Percentiles rank a stretch among this genome's conserved stretches.
phyloP scores from a whole-genome alignment of 2,113 vertebrate species.

The Lagopus muta region DNA sequence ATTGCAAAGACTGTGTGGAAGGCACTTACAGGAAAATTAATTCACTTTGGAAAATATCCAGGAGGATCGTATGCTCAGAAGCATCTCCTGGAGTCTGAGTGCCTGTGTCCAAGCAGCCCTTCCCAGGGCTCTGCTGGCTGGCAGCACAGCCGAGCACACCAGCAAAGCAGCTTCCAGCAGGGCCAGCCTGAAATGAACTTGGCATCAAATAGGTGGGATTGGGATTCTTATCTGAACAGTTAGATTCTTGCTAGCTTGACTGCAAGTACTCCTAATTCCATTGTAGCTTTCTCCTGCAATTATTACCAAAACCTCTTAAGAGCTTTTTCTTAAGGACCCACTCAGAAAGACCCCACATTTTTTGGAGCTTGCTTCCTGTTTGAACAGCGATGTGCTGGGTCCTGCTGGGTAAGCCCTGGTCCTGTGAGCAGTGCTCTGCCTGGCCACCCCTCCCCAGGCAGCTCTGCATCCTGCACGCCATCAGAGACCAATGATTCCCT shows the following conservation, averaged over 20 bases:
- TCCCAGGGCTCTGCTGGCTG: not conserved
- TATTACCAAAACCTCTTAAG: not conserved
- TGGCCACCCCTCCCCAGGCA: not conserved
- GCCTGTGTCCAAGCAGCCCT: not conserved
- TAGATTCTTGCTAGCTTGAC: not conserved
- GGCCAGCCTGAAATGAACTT: rapidly evolving
- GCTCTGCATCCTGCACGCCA: no score
- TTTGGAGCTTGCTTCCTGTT: not conserved
- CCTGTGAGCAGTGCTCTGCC: not conserved
- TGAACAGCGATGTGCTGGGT: not conserved
- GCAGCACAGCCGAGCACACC: rapidly evolving
- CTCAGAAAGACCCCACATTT: not conserved
- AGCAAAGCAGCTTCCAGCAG: not conserved
- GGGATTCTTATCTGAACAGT: not conserved
- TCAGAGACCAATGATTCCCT: not conserved
- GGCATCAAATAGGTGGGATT: not conserved
- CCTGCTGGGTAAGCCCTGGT: not conserved
- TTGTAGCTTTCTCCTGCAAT: not conserved
- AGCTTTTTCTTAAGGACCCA: not conserved
- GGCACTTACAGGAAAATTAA: not conserved
- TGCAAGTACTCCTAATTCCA: not conserved
- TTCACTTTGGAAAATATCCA: rapidly evolving
- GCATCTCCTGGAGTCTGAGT: not conserved
- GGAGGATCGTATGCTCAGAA: rapidly evolving
- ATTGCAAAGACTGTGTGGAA: not conserved